A percentile compares a stretch with the other conserved stretches of the same genome.
Conservation (phyloP, 2,113 vertebrate genomes). For the Aplodontia rufa region DNA sequence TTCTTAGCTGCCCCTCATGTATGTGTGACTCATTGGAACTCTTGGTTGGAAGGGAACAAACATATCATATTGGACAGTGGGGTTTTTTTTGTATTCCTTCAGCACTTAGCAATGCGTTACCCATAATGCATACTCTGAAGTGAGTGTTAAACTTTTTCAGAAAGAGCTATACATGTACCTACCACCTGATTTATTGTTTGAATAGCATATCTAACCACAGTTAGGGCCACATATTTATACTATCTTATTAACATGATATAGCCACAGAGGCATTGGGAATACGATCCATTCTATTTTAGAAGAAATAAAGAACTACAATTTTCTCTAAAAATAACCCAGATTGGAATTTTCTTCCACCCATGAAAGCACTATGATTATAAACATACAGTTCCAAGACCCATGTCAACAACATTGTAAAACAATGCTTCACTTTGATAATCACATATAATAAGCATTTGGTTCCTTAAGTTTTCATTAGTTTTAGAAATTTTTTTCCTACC, state of each 20-base stretch:
- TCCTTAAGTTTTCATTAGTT: constrained; percentile 43
- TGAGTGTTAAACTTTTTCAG: neutral
- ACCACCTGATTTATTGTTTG: neutral
- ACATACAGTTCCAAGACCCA: neutral
- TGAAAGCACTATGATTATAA: constrained; percentile 36
- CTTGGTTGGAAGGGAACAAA: neutral
- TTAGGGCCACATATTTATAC: neutral
- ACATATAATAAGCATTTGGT: constrained; percentile 16
- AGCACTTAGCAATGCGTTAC: neutral
- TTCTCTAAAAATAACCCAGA: constrained; percentile 53
- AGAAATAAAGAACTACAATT: constrained; percentile 49
- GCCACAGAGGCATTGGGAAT: constrained; percentile 17
- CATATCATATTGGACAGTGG: neutral
- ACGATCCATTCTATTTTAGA: constrained; percentile 34
- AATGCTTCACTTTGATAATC: constrained; percentile 46
- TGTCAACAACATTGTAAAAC: constrained; percentile 51
- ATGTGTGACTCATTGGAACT: neutral
- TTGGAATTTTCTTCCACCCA: constrained; percentile 66
- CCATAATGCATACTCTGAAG: neutral
- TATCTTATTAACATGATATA: constrained; percentile 17
- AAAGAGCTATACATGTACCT: neutral
- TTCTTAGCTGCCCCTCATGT: neutral
- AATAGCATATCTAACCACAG: neutral
- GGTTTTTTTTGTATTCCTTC: neutral
- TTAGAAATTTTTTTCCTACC: neutral